Evolutionary conservation across 23 tunicate species (phyloP).

Genomic region (Styela clava): DNA sequence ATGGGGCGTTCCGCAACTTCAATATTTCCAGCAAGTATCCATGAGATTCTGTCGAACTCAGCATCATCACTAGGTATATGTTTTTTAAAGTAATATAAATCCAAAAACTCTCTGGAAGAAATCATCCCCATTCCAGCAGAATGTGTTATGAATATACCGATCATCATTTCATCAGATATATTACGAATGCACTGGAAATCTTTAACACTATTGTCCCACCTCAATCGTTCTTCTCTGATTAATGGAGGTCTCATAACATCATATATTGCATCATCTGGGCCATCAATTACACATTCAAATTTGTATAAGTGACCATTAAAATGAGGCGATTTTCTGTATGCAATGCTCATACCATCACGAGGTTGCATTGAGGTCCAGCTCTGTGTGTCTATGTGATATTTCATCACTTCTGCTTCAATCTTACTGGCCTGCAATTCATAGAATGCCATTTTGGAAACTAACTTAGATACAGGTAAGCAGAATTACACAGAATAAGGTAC

Average conservation of each 20-base stretch:
- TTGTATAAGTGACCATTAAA: conserved; percentile 1
- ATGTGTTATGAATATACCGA: background rate
- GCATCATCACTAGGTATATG: background rate
- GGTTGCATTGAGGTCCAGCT: conserved; percentile 9
- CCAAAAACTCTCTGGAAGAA: conserved; percentile 20
- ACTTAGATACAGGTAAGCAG: no score
- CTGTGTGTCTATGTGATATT: background rate
- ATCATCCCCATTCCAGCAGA: conserved; percentile 19
- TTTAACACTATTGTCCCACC: conserved; percentile 22
- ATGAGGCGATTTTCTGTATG: conserved; percentile 6
- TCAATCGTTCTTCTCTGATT: conserved; percentile 7
- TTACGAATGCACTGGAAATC: conserved; percentile 6
- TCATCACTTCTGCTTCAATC: conserved; percentile 9
- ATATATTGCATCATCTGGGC: conserved; percentile 2
- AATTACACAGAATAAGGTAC: no score
- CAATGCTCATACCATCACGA: background rate
- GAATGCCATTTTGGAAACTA: background rate
- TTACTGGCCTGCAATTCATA: background rate
- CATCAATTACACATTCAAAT: conserved; percentile 21
- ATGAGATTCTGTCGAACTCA: conserved; percentile 25
- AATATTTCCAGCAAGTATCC: conserved; percentile 24
- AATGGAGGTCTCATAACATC: conserved; percentile 23
- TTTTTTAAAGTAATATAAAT: conserved; percentile 5
- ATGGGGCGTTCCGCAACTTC: conserved; percentile 3
- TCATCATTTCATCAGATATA: conserved; percentile 14